phyloP scores from a whole-genome alignment of 2,797 vertebrate species.

The Platalea minor region DNA sequence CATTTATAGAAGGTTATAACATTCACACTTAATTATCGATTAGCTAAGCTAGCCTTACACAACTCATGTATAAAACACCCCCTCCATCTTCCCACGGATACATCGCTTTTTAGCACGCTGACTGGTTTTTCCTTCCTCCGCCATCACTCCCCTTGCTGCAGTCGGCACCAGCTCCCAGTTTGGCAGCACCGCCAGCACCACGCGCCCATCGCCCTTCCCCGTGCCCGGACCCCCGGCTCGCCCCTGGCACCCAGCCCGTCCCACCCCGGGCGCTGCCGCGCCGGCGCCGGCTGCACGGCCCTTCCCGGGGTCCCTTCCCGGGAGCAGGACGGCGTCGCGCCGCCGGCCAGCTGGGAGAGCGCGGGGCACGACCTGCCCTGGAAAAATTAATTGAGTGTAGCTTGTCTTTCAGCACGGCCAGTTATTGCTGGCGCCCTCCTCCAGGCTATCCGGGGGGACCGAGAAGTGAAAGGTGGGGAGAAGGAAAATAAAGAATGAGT shows the following conservation, averaged over 20 bases:
- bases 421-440: background rate
- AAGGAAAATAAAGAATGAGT: background rate
- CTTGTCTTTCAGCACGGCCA: background rate
- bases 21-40: background rate
- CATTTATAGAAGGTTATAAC: background rate
- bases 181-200: background rate
- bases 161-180: background rate
- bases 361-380: rapidly evolving
- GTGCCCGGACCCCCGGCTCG: rapidly evolving
- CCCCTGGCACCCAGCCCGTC: background rate
- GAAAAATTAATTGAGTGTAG: background rate
- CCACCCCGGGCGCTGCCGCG: background rate
- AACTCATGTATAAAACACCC: rapidly evolving
- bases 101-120: rapidly evolving
- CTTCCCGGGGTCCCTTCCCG: background rate
- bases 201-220: rapidly evolving
- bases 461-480: background rate
- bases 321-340: background rate
- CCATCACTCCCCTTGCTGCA: background rate
- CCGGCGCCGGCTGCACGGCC: rapidly evolving
- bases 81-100: background rate
- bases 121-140: background rate
- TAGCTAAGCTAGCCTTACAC: background rate
- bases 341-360: background rate
- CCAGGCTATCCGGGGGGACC: rapidly evolving